Base-by-base conservation (phyloP, 2,888 invertebrate genomes). In the Tetragonula carbonaria region DNA sequence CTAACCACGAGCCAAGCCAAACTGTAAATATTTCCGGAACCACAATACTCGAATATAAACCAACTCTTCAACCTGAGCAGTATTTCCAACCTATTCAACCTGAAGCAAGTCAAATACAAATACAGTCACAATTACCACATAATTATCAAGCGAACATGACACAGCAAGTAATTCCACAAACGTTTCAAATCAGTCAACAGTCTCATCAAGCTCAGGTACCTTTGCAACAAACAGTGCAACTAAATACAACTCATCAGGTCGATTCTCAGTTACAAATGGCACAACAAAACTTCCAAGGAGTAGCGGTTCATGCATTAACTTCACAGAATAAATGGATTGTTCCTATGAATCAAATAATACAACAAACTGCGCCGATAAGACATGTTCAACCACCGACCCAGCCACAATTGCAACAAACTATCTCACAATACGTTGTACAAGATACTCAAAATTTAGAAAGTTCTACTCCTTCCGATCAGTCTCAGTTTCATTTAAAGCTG, bases 81-180 rank as follows among this genome's bases (percentile, higher is more conserved):
- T 94, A 93, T 87, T 93, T 93, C 78, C 94, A 94, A 80, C 93
- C 93, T 8, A 93, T 94, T 78, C 92, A 93, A 76, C 93, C 94
- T 5, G 94, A 94, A 87, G 84, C 87, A 13, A 90, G 88, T 57
- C 91, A 91, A 38, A 73, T 88, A 28, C 90, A 91, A 65, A 73
- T 87, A 16, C 91, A 89, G 18, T 81, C 86, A 16, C 90, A 91
- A 28, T 73, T 88, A 59, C 90, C 87, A 8, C 92, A 91, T 50
- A 92, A 85, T 85, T 90, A 90, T 84, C 92, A 90, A 66, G 51
- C 59, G 13, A 88, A 88, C 18, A 78, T 84, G 59, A 45, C 45
- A 38, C 91, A 86, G 1, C 84, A 84, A 21, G 87, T 87, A 23
- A 75, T 87, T 65, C 87, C 90, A 23, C 93, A 93, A 73, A 81